Evolutionary conservation across 1,140 invertebrate genomes (phyloP).

Genomic region (Hylyphantes graminicola): DNA sequence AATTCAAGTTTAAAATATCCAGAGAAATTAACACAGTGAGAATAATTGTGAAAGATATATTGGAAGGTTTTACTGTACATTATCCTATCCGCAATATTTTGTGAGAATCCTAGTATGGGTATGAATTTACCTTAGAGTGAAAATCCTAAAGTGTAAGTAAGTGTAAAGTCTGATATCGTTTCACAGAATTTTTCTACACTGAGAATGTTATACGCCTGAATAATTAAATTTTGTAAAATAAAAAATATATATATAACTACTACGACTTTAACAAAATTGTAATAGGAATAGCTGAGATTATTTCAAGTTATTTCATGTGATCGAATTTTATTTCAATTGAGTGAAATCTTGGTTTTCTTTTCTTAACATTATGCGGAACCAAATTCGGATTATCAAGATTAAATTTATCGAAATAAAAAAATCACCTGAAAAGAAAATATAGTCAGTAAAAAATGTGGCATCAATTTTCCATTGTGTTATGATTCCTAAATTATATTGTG

Average conservation of each 20-base stretch:
- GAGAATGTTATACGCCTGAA: background rate
- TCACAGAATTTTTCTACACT: background rate
- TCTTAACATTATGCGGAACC: background rate
- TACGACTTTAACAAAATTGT: slow-evolving; percentile 25
- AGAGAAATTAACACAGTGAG: slow-evolving; percentile 29
- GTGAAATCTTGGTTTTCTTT: background rate
- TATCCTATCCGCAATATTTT: slow-evolving; percentile 23
- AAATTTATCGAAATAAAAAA: too few species aligned
- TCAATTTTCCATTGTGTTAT: too few species aligned
- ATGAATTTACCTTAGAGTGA: slow-evolving; percentile 2
- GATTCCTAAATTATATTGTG: too few species aligned
- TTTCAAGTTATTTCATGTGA: background rate
- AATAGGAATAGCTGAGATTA: slow-evolving; percentile 22
- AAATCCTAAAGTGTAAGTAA: slow-evolving; percentile 12
- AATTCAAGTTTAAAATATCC: slow-evolving; percentile 7
- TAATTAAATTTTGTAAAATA: slow-evolving; percentile 6
- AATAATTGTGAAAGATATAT: slow-evolving; percentile 4
- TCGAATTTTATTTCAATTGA: slow-evolving; percentile 1
- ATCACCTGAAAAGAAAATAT: too few species aligned
- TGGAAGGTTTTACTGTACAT: slow-evolving; percentile 22
- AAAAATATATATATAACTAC: background rate
- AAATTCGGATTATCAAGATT: too few species aligned
- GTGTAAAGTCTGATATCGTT: slow-evolving; percentile 15
- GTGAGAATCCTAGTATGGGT: background rate
- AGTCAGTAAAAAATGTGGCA: too few species aligned